Evolutionary conservation across 2,113 vertebrate species (phyloP).

Genomic region (Glareola pratincola): DNA sequence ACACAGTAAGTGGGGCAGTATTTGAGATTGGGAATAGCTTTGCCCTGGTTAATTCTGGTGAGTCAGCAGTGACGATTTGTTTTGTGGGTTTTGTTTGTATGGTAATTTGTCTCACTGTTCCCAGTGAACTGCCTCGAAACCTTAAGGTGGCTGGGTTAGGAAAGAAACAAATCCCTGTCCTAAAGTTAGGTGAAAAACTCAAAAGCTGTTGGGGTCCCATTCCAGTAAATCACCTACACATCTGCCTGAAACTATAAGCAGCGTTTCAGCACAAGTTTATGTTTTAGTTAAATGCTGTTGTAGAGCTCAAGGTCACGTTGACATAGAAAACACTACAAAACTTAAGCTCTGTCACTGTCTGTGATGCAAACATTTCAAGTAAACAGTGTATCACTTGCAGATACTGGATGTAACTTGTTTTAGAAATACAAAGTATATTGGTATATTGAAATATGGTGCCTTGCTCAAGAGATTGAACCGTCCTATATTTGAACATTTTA

Average conservation of each 20-base stretch:
- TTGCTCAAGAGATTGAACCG: neutral
- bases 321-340: neutral
- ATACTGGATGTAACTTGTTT: neutral
- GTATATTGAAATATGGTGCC: neutral
- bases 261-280: neutral
- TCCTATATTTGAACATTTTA: neutral
- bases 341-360: neutral
- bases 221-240: neutral
- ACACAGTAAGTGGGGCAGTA: constrained; percentile 65
- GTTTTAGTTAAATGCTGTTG: neutral
- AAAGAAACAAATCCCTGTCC: neutral
- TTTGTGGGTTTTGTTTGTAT: neutral
- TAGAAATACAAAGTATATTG: neutral
- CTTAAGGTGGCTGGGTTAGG: neutral
- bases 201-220: neutral
- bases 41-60: neutral
- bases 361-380: neutral
- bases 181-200: neutral
- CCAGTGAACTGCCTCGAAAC: neutral
- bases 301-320: neutral
- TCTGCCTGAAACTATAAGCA: neutral
- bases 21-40: neutral
- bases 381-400: neutral
- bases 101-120: neutral
- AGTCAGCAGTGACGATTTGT: neutral